These are phyloP conservation scores for Graptemys geographica DNA, from an alignment of 2,797 vertebrate species.

Conservation along the genomic window DNA sequence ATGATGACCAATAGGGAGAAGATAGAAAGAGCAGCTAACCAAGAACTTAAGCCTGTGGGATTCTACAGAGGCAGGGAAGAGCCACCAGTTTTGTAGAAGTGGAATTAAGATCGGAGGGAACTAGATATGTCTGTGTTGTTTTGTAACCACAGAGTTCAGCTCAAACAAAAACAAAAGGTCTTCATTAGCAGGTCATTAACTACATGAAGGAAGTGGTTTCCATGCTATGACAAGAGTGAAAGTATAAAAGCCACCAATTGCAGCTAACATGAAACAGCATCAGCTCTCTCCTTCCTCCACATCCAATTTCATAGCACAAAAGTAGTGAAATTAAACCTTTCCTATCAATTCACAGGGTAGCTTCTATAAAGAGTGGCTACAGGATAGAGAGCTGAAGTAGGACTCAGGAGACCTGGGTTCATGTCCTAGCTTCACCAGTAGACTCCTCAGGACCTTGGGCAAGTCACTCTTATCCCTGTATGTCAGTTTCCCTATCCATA, in stretches of 20 bases:
- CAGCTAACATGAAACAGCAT: neutral
- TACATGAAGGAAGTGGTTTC: neutral
- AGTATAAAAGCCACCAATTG: neutral
- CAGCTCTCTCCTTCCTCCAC: neutral
- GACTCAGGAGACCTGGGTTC: too few species aligned
- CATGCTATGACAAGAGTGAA: neutral
- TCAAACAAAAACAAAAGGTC: neutral
- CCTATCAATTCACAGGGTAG: neutral
- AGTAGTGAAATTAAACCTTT: neutral
- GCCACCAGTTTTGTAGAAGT: neutral
- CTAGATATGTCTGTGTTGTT: neutral
- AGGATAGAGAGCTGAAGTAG: neutral
- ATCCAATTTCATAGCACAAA: neutral
- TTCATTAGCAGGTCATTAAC: neutral
- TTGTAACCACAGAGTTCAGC: neutral
- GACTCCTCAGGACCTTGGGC: too few species aligned
- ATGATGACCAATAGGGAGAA: neutral
- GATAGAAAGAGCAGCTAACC: neutral
- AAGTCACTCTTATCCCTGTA: too few species aligned
- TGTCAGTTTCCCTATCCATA: too few species aligned
- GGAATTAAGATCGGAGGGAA: neutral
- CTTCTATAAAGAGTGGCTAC: neutral
- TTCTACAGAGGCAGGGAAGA: neutral
- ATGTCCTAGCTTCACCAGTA: too few species aligned
- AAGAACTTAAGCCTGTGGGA: neutral